These are phyloP conservation scores for Equus quagga DNA, from an alignment of 2,113 vertebrate genomes.

Conservation along the genomic window DNA sequence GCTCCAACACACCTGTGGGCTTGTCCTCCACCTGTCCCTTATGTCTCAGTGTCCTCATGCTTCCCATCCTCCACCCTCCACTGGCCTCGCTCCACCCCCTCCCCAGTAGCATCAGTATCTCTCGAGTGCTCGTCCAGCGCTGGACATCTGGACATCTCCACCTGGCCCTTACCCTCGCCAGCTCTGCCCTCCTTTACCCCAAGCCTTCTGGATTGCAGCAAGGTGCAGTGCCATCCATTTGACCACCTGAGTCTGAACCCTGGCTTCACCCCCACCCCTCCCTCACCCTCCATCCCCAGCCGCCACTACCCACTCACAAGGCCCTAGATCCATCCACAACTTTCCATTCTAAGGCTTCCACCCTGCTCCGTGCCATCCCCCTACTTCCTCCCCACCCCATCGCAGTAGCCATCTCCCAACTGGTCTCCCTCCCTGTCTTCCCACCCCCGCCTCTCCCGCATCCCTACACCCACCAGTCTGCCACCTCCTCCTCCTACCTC, in stretches of 20 bases:
- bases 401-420: background rate
- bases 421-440: background rate
- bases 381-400: no score
- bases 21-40: background rate
- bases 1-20: background rate
- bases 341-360: background rate
- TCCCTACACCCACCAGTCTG: background rate
- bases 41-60: no score
- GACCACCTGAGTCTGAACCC: background rate
- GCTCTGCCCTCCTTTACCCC: background rate
- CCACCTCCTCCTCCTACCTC: background rate
- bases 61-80: background rate
- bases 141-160: background rate
- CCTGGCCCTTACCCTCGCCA: background rate
- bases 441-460: background rate
- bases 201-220: background rate
- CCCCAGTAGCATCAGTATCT: background rate
- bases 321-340: background rate
- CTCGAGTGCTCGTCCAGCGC: background rate
- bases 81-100: background rate
- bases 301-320: background rate
- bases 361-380: background rate
- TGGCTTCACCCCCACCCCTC: background rate
- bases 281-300: background rate
- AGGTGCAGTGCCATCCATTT: fast-evolving